A percentile compares a stretch with the other conserved stretches of the same genome.
Evolutionary conservation across 2,888 invertebrate species (phyloP).

Genomic region (Oscheius sp.): DNA sequence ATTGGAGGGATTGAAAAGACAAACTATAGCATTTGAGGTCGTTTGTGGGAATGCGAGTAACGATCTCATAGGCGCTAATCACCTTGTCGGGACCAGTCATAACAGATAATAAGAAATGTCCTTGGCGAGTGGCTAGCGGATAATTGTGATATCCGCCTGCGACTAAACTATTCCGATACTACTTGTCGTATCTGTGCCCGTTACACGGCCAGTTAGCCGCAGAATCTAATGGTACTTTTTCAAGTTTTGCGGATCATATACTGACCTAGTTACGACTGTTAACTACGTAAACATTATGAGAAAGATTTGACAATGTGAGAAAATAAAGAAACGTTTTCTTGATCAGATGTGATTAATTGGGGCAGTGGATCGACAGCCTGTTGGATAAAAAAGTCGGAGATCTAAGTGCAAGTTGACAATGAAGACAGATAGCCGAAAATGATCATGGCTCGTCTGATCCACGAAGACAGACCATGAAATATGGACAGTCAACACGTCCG

Average conservation of each 20-base stretch:
- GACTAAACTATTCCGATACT: slow-evolving; percentile 14
- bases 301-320: slow-evolving; percentile 1
- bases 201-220: slow-evolving; percentile 14
- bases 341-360: slow-evolving; percentile 8
- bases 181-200: neutral
- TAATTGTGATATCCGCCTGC: slow-evolving; percentile 13
- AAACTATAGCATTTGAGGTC: too few relatives aligned
- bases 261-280: neutral
- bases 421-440: slow-evolving; percentile 6
- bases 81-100: slow-evolving; percentile 28
- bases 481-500: slow-evolving; percentile 23
- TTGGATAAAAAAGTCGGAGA: neutral
- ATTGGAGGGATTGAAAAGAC: too few relatives aligned
- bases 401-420: neutral
- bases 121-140: slow-evolving; percentile 19
- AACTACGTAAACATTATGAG: too few relatives aligned
- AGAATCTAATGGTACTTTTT: slow-evolving; percentile 11
- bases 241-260: neutral
- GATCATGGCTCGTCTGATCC: slow-evolving; percentile 2
- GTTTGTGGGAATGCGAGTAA: neutral
- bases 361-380: slow-evolving; percentile 3
- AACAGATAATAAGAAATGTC: slow-evolving; percentile 29
- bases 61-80: slow-evolving; percentile 26
- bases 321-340: neutral
- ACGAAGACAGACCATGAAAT: slow-evolving; percentile 16